phyloP scores from a whole-genome alignment of 2,888 invertebrate species.

The Xanthostigma xanthostigma region DNA sequence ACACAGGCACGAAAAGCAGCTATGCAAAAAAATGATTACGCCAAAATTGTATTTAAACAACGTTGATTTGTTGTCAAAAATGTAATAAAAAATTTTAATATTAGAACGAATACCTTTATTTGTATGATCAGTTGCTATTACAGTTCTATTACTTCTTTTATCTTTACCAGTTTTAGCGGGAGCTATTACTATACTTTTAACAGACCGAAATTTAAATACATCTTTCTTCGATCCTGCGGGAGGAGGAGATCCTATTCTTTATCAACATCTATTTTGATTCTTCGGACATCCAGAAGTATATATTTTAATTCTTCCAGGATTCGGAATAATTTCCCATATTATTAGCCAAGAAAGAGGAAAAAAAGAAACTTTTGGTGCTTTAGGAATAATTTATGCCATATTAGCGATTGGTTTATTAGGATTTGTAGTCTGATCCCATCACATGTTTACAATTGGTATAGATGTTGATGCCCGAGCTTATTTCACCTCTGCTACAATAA shows the following conservation, averaged over 20 bases:
- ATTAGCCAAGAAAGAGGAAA: conserved; percentile 59
- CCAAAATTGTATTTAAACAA: no score
- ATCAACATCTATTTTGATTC: conserved; percentile 77
- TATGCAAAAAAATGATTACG: no score
- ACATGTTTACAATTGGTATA: conserved; percentile 75
- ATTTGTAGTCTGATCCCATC: conserved; percentile 74
- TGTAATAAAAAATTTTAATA: conserved; percentile 30
- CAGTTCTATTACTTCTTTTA: conserved; percentile 45
- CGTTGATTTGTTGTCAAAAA: no score
- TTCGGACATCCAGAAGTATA: conserved; percentile 81
- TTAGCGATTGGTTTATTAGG: conserved; percentile 65
- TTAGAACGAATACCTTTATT: conserved; percentile 56
- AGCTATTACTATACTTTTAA: conserved; percentile 64
- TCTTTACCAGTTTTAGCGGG: conserved; percentile 64
- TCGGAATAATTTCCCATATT: conserved; percentile 69
- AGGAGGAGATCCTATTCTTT: conserved; percentile 67
- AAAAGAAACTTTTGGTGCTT: conserved; percentile 53
- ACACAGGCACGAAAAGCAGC: no score
- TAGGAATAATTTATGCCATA: conserved; percentile 77
- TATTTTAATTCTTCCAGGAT: conserved; percentile 71
- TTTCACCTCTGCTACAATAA: conserved; percentile 71
- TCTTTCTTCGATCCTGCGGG: conserved; percentile 68
- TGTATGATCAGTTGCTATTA: conserved; percentile 56
- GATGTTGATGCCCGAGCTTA: conserved; percentile 73
- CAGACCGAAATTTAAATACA: conserved; percentile 67